These are phyloP conservation scores for Centroberyx gerrardi DNA, from an alignment of 2,797 vertebrate genomes.

Conservation along the genomic window DNA sequence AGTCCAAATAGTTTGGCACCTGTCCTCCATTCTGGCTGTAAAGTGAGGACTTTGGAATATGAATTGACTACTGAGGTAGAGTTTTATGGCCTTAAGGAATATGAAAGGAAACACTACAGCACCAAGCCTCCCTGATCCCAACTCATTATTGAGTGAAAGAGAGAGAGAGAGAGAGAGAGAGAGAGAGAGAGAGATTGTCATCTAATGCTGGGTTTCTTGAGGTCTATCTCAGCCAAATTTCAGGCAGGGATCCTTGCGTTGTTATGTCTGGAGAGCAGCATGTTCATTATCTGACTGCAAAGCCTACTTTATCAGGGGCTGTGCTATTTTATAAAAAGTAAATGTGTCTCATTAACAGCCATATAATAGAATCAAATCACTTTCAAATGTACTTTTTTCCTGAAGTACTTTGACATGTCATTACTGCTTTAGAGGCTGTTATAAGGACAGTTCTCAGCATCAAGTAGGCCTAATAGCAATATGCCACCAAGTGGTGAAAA, in stretches of 20 bases:
- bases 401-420: neutral
- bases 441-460: neutral
- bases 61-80: conserved; percentile 25
- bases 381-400: neutral
- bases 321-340: neutral
- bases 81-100: conserved; percentile 47
- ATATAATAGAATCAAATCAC: neutral
- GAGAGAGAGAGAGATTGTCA: neutral
- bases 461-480: conserved; percentile 24
- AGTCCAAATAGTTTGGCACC: conserved; percentile 5
- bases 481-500: conserved; percentile 71
- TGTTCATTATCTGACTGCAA: neutral
- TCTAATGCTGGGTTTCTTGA: neutral
- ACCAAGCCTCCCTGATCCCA: conserved; percentile 1
- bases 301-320: neutral
- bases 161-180: neutral
- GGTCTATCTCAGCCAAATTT: conserved; percentile 2
- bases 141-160: neutral
- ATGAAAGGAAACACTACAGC: conserved; percentile 12
- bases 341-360: neutral
- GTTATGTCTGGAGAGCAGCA: neutral
- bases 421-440: neutral
- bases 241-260: neutral
- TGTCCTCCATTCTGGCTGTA: conserved; percentile 6
- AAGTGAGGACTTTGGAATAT: conserved; percentile 70